Evolutionary conservation across 2,113 vertebrate genomes (phyloP), one percentile per base, ranked within the genome.

Genomic region (Siniperca knerii): DNA sequence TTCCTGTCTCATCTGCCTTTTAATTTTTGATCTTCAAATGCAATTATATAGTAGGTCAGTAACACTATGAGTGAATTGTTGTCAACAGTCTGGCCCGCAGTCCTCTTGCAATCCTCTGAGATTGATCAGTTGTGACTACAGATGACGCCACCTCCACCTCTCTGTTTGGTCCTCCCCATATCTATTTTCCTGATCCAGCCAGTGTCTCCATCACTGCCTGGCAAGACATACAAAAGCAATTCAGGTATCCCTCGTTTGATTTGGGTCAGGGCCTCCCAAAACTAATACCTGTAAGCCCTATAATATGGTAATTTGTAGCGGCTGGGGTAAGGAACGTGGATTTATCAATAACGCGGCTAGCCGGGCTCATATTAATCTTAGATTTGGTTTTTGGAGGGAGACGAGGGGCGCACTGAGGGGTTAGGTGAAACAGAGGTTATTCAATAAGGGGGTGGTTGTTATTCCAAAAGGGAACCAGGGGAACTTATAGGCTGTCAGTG

Each of bases 221-320:
- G 67, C 71, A 67, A 79, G 90, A 92, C 89, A 87, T 85, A 93
- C 90, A 73, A 61, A 90, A 90, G 75, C 83, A 92, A 90, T 92
- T 84, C 75, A 82, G 75, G 76, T 83, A 81, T 77, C 72, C 71
- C 77, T 44, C 71, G 64, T 93, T 79, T 86, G 90, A 93, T 94
- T 95, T 85, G 70, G 89, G 92, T 91, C 84, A 79, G 84, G 89
- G 91, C 93, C 91, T 90, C 79, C 73, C 75, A 87, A 90, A 92
- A 79, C 90, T 96, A 93, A 95, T 94, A 93, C 94, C 91, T 87
- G 83, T 95, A 95, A 96, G 93, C 92, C 89, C 85, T 91, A 81
- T 95, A 95, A 95, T 95, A 89, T 90, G 83, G 86, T 95, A 75
- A 95, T 95, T 95, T 96, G 93, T 95, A 94, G 91, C 85, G 92